Conservation (phyloP, 1,140 invertebrate genomes). For the Leptopilina clavipes region DNA sequence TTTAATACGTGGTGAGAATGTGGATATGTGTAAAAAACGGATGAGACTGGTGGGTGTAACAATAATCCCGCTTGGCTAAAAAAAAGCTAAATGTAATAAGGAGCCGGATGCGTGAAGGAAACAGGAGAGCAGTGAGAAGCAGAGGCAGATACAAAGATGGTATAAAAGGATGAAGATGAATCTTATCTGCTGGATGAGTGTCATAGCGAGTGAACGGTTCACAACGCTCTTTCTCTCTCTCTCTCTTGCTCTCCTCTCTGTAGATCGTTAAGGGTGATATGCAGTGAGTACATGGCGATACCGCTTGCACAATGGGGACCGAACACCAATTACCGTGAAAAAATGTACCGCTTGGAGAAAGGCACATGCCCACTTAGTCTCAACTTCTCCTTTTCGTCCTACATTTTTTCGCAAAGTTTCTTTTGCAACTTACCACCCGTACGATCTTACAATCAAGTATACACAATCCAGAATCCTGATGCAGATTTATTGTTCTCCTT, state of each 20-base stretch:
- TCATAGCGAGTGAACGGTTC: constrained; percentile 59
- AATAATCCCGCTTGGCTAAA: background rate
- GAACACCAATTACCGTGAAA: constrained; percentile 63
- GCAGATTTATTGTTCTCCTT: constrained; percentile 17
- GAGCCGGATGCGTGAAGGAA: background rate
- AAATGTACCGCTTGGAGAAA: constrained; percentile 53
- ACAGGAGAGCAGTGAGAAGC: constrained; percentile 34
- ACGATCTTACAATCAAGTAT: constrained; percentile 11
- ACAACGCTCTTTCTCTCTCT: constrained; percentile 42
- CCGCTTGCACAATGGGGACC: constrained; percentile 63
- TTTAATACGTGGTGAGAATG: no score
- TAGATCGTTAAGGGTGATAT: constrained; percentile 59
- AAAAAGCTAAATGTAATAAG: constrained; percentile 6
- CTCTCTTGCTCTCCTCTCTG: constrained; percentile 40
- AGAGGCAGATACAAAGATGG: constrained; percentile 32
- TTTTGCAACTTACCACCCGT: constrained; percentile 26
- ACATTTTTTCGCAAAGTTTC: constrained; percentile 2
- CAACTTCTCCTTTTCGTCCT: constrained; percentile 5
- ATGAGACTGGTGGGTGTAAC: background rate
- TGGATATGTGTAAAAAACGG: no score
- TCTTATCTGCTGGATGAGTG: constrained; percentile 58
- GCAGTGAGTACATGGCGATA: constrained; percentile 59
- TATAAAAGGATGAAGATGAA: constrained; percentile 26
- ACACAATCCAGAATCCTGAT: constrained; percentile 8
- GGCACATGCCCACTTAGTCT: constrained; percentile 41